Conservation (phyloP, 2,888 invertebrate genomes). For the Epinotia brunnichana region DNA sequence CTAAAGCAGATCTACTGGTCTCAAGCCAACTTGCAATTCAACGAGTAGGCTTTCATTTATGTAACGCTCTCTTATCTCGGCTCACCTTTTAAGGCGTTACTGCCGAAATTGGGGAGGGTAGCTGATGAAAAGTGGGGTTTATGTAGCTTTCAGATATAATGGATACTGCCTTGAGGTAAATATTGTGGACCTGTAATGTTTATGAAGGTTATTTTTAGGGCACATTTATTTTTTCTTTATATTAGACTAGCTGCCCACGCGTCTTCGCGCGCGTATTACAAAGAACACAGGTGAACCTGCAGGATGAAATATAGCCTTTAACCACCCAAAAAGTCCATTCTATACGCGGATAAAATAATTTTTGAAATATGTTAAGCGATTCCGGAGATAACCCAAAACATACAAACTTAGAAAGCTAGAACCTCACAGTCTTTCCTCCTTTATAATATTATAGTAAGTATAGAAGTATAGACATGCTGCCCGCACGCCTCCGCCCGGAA, state of each 20-base stretch:
- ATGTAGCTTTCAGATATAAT: slow-evolving; percentile 24
- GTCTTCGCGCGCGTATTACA: too few species aligned
- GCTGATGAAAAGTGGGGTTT: slow-evolving; percentile 22
- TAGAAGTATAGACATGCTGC: too few species aligned
- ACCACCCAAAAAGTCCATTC: too few species aligned
- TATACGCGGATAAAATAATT: too few species aligned
- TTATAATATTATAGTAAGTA: too few species aligned
- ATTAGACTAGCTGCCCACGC: not conserved
- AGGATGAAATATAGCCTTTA: too few species aligned
- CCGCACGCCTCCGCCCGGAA: too few species aligned
- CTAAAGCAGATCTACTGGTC: slow-evolving; percentile 42
- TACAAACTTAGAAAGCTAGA: too few species aligned
- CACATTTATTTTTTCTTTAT: not conserved
- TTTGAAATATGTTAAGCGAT: too few species aligned
- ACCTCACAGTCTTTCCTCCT: too few species aligned
- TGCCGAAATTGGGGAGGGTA: slow-evolving; percentile 31
- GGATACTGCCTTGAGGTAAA: slow-evolving; percentile 1
- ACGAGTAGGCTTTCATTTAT: slow-evolving; percentile 66
- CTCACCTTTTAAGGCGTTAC: slow-evolving; percentile 49
- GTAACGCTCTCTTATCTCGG: slow-evolving; percentile 68
- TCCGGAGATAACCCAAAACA: too few species aligned
- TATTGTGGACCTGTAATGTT: not conserved
- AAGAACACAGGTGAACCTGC: too few species aligned
- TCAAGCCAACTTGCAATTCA: slow-evolving; percentile 53
- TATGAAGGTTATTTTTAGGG: not conserved